phyloP scores from a whole-genome alignment of 2,888 invertebrate genomes.

The Fragum whitleyi region DNA sequence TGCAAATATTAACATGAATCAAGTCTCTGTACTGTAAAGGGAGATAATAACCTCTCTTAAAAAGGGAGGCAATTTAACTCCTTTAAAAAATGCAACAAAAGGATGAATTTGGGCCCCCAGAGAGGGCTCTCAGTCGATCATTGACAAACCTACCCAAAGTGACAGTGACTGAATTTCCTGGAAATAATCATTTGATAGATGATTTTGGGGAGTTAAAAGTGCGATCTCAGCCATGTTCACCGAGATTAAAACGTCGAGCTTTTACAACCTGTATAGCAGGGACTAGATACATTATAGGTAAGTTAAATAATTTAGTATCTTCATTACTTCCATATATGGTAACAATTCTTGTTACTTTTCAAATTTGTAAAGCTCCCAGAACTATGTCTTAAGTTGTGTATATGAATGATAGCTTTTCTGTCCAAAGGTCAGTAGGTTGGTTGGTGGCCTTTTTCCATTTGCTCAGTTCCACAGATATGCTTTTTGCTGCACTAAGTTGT shows the following conservation, averaged over 20 bases:
- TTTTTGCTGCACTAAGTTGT: too few species aligned
- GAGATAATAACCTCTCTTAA: background rate
- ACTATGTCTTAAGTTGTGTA: too few species aligned
- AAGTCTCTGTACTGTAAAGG: background rate
- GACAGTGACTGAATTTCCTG: conserved; percentile 67
- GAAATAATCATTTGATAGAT: conserved; percentile 43
- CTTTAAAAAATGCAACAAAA: conserved; percentile 1
- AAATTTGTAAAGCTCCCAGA: background rate
- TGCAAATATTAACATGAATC: too few species aligned
- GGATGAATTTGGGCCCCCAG: conserved; percentile 15
- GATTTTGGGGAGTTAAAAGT: conserved; percentile 54
- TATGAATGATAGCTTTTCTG: too few species aligned
- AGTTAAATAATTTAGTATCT: conserved; percentile 18
- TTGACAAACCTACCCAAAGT: conserved; percentile 71
- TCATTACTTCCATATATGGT: background rate
- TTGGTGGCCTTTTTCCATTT: too few species aligned
- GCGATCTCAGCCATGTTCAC: conserved; percentile 69
- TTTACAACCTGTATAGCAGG: conserved; percentile 76
- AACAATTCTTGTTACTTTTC: background rate
- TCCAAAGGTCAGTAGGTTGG: too few species aligned
- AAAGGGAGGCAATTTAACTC: background rate
- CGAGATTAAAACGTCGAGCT: conserved; percentile 63
- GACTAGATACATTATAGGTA: conserved; percentile 77
- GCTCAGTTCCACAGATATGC: too few species aligned
- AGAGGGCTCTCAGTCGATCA: conserved; percentile 65